Percentiles rank a stretch among this genome's conserved stretches.
These are phyloP conservation scores for Ceratina japonica DNA, from an alignment of 1,140 invertebrate species.

Conservation along the genomic window DNA sequence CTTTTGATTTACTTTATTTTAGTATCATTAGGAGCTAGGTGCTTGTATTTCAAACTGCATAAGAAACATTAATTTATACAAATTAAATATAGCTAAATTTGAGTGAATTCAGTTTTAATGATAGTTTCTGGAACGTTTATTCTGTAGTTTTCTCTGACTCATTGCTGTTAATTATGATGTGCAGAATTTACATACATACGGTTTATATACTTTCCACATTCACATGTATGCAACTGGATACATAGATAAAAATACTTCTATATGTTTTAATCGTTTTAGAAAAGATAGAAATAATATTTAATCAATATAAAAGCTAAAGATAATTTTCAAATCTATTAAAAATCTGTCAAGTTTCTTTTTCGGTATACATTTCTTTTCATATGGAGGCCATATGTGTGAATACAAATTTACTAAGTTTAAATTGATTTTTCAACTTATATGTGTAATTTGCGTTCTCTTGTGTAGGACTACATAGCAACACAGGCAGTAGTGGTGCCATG, in stretches of 20 bases:
- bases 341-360: neutral
- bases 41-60: too few species aligned
- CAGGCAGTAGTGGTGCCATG: slow-evolving; percentile 70
- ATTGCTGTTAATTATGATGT: neutral
- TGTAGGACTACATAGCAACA: slow-evolving; percentile 59
- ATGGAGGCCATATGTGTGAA: neutral
- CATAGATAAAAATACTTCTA: neutral
- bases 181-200: neutral
- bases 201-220: neutral
- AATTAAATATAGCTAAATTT: neutral
- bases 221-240: neutral
- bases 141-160: neutral
- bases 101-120: too few species aligned
- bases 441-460: slow-evolving; percentile 4
- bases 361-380: neutral
- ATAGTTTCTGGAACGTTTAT: neutral
- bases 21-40: neutral
- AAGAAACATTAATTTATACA: neutral
- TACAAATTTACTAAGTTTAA: neutral
- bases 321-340: neutral
- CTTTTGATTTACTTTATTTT: neutral
- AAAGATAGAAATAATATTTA: neutral
- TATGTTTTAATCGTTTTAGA: neutral
- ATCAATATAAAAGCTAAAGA: neutral
- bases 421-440: too few species aligned